Evolutionary conservation across 2,888 invertebrate species (phyloP), one percentile per base, ranked within the genome.

Genomic region (Dynastes grantii): DNA sequence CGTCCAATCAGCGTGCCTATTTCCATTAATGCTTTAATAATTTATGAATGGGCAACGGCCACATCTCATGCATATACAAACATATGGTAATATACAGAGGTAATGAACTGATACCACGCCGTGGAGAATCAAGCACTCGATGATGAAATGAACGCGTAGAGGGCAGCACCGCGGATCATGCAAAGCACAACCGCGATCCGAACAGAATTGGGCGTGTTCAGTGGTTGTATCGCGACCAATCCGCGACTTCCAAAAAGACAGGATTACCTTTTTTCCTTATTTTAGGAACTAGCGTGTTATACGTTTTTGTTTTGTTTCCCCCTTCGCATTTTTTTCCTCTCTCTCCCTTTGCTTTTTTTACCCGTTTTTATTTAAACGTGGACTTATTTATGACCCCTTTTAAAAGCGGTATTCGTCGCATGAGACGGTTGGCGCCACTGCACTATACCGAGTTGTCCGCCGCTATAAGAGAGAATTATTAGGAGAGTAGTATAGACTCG

Each of bases 351-450:
- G 32, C 55, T 71, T 68, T 45, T 71, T 71, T 71, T 71, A 27
- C 32, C 29, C 61, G 80, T 65, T 73, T 71, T 51, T 32, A 76
- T 65, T 67, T 76, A 55, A 76, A 58, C 70, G 65, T 61, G 76
- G 77, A 82, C 83, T 86, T 87, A 87, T 87, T 87, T 87, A 87
- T 87, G 85, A 84, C 82, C 84, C 87, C 86, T 87, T 79, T 87
- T 87, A 87, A 85, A 81, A 84, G 82, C 84, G 84, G 85, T 83
- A 83, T 55, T 64, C 82, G 84, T 82, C 82, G 83, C 84, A 83
- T 84, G 85, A 85, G 86, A 87, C 83, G 84, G 79, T 83, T 86
- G 87, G 87, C 87, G 87, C 87, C 87, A 85, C 83, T 81, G 82
- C 80, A 75, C 78, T 78, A 73, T 67, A 67, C 71, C 58, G 64